A percentile compares a stretch with the other conserved stretches of the same genome.
These are phyloP conservation scores for Drosophila rhopaloa DNA, from an alignment of 1,140 invertebrate genomes.

Conservation along the genomic window DNA sequence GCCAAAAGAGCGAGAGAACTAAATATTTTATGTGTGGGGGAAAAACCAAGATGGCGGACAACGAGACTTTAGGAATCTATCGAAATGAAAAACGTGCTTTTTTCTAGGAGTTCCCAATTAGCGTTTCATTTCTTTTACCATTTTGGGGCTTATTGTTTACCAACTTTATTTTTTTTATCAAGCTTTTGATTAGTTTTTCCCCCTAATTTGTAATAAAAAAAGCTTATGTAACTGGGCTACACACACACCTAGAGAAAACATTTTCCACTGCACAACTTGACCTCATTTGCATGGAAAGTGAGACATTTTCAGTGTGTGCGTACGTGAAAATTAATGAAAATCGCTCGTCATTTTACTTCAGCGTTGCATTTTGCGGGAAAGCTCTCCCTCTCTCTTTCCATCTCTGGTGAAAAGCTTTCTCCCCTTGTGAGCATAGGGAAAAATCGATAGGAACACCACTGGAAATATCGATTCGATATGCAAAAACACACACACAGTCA, in stretches of 20 bases:
- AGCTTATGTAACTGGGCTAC: constrained; percentile 71
- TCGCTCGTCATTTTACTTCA: constrained; percentile 64
- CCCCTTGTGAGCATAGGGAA: constrained; percentile 45
- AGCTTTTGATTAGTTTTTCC: constrained; percentile 25
- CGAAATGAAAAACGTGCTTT: constrained; percentile 57
- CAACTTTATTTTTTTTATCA: constrained; percentile 7
- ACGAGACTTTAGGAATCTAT: constrained; percentile 56
- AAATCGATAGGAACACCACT: constrained; percentile 72
- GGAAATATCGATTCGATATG: constrained; percentile 74
- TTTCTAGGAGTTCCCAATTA: constrained; percentile 33
- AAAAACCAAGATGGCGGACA: constrained; percentile 74
- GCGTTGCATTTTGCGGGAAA: constrained; percentile 47
- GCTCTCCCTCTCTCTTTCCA: constrained; percentile 14
- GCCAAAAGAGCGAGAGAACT: constrained; percentile 57
- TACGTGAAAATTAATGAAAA: constrained; percentile 70
- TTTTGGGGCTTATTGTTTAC: constrained; percentile 26
- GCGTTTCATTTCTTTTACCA: constrained; percentile 1
- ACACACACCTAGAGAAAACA: constrained; percentile 40
- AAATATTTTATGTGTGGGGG: constrained; percentile 65
- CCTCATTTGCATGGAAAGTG: constrained; percentile 75
- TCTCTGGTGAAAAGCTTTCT: constrained; percentile 63
- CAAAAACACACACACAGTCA: constrained; percentile 55
- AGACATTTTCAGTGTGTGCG: constrained; percentile 31
- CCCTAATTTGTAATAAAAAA: constrained; percentile 53
- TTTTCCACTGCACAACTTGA: constrained; percentile 78